phyloP scores from a whole-genome alignment of 2,888 invertebrate species.

The Caenorhabditis imperialis region DNA sequence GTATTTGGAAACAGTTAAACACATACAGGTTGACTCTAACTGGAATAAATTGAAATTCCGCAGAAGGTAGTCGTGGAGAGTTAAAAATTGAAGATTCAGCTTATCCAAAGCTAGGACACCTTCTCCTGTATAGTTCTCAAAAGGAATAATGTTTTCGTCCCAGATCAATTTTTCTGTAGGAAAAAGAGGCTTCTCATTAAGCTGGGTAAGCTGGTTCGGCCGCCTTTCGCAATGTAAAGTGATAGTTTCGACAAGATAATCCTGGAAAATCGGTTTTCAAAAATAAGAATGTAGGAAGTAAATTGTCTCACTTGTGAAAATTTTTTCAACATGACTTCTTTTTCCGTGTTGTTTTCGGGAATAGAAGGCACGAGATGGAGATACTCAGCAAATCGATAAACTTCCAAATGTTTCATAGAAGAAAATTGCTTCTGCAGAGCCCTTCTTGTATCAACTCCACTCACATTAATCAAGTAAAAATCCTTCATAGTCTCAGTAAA shows the following conservation, averaged over 20 bases:
- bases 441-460: conserved; percentile 92
- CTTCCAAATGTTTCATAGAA: conserved; percentile 82
- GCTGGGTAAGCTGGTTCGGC: conserved; percentile 85
- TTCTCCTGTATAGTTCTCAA: conserved; percentile 96
- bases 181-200: conserved; percentile 98
- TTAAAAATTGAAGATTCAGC: conserved; percentile 96
- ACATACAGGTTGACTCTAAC: conserved; percentile 92
- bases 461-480: conserved; percentile 93
- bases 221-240: conserved; percentile 67
- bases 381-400: conserved; percentile 89
- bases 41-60: conserved; percentile 97
- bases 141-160: conserved; percentile 98
- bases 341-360: no score
- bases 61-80: conserved; percentile 95
- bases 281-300: no score
- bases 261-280: conserved; percentile 67
- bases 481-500: conserved; percentile 82
- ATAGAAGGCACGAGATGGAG: conserved; percentile 88
- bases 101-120: conserved; percentile 92
- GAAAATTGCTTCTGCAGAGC: conserved; percentile 87
- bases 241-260: conserved; percentile 88
- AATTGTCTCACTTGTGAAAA: no score
- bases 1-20: background rate
- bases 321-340: no score
- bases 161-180: conserved; percentile 98